Evolutionary conservation across 1,140 invertebrate genomes (phyloP).

Genomic region (Pogonomyrmex barbatus): DNA sequence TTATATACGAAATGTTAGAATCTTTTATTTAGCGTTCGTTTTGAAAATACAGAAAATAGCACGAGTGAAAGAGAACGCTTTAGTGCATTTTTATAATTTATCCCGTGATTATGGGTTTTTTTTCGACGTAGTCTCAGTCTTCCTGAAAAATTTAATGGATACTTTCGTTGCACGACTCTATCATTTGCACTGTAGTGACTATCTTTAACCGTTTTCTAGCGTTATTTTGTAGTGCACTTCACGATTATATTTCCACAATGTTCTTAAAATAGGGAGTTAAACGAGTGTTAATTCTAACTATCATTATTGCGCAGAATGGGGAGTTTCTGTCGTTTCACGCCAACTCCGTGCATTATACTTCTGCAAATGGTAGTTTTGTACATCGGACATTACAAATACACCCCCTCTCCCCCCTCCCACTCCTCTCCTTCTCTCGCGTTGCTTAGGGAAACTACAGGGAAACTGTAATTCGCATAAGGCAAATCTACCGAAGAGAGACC

Average conservation of each 20-base stretch:
- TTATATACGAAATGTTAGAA: not conserved
- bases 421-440: not conserved
- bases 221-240: slow-evolving; percentile 6
- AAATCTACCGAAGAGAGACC: slow-evolving; percentile 24
- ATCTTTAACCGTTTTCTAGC: not conserved
- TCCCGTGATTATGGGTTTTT: not conserved
- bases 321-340: slow-evolving; percentile 35
- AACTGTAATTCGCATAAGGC: not conserved
- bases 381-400: slow-evolving; percentile 31
- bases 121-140: not conserved
- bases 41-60: not conserved
- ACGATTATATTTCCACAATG: slow-evolving; percentile 23
- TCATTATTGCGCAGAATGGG: slow-evolving; percentile 39
- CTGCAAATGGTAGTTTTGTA: slow-evolving; percentile 48
- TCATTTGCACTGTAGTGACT: too few species aligned
- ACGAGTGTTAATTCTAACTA: slow-evolving; percentile 46
- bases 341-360: slow-evolving; percentile 35
- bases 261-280: slow-evolving; percentile 20
- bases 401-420: not conserved
- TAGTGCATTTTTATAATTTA: slow-evolving; percentile 28
- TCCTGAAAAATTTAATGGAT: slow-evolving; percentile 12
- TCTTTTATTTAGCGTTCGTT: not conserved
- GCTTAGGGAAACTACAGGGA: not conserved
- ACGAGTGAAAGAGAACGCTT: not conserved
- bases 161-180: not conserved